Conservation (phyloP, 1,140 invertebrate species). For the Drosophila paulistorum region DNA sequence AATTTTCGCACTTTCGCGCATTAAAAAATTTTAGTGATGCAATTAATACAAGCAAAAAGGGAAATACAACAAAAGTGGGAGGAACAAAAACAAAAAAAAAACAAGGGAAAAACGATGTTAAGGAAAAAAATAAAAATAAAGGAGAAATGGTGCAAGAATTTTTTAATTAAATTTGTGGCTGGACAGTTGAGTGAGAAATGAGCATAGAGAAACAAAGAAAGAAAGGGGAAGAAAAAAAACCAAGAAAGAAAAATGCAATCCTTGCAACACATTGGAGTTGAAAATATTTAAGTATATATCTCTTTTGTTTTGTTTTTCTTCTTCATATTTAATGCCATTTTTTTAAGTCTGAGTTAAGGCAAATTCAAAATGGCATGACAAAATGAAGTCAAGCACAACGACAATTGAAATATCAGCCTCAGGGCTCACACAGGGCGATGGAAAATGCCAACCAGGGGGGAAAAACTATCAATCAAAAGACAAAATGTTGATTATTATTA, state of each 20-base stretch:
- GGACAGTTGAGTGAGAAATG: constrained; percentile 77
- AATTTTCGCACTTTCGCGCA: constrained; percentile 78
- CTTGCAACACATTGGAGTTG: constrained; percentile 8
- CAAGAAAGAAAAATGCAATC: constrained; percentile 17
- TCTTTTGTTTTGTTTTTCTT: constrained; percentile 2
- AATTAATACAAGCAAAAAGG: constrained; percentile 67
- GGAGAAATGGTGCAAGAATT: constrained; percentile 73
- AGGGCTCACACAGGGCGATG: constrained; percentile 10
- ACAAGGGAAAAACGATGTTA: too few species aligned
- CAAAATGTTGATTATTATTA: constrained; percentile 67
- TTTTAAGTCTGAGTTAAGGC: constrained; percentile 45
- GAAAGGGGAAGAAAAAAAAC: constrained; percentile 9
- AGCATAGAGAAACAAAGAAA: constrained; percentile 34
- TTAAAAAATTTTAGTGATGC: constrained; percentile 78
- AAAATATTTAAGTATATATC: constrained; percentile 47
- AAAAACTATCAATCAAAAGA: constrained; percentile 79
- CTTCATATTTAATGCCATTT: constrained; percentile 70
- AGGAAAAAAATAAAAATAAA: not conserved
- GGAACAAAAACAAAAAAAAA: not conserved
- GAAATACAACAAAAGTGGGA: constrained; percentile 45
- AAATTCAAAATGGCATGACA: constrained; percentile 60
- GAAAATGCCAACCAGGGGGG: constrained; percentile 3
- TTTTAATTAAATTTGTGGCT: constrained; percentile 79
- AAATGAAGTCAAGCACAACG: constrained; percentile 72
- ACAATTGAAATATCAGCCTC: constrained; percentile 60